Percentiles rank a stretch among this genome's conserved stretches.
phyloP scores from a whole-genome alignment of 2,113 vertebrate genomes.

The Motacilla alba region DNA sequence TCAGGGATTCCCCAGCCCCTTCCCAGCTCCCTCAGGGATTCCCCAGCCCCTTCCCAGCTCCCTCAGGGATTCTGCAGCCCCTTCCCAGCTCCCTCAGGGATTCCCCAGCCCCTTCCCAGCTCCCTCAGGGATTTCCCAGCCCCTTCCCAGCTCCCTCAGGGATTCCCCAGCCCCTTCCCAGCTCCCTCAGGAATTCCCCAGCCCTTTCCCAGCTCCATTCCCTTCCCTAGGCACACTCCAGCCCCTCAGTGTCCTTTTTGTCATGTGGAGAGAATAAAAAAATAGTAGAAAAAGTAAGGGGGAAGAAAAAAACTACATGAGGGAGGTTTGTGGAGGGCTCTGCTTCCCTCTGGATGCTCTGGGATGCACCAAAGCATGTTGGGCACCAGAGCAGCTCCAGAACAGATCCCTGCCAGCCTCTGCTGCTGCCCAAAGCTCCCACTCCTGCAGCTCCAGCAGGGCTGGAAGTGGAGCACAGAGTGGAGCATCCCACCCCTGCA shows the following conservation, averaged over 20 bases:
- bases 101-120: not conserved
- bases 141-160: not conserved
- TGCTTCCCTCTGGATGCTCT: not conserved
- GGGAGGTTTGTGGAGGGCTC: not conserved
- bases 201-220: not conserved
- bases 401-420: not conserved
- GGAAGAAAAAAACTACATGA: not conserved
- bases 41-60: not conserved
- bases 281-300: accelerated
- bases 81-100: not conserved
- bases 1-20: accelerated
- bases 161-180: not conserved
- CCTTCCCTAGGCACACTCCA: accelerated
- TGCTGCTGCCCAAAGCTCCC: not conserved
- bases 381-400: not conserved
- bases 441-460: not conserved
- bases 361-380: accelerated
- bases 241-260: not conserved
- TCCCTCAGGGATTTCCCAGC: not conserved
- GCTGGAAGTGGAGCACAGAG: not conserved
- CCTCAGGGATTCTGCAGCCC: not conserved
- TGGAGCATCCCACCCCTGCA: not conserved
- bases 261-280: not conserved
- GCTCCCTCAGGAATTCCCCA: not conserved
- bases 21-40: not conserved